Evolutionary conservation across 2,113 vertebrate species (phyloP).

Genomic region (Antechinus flavipes): DNA sequence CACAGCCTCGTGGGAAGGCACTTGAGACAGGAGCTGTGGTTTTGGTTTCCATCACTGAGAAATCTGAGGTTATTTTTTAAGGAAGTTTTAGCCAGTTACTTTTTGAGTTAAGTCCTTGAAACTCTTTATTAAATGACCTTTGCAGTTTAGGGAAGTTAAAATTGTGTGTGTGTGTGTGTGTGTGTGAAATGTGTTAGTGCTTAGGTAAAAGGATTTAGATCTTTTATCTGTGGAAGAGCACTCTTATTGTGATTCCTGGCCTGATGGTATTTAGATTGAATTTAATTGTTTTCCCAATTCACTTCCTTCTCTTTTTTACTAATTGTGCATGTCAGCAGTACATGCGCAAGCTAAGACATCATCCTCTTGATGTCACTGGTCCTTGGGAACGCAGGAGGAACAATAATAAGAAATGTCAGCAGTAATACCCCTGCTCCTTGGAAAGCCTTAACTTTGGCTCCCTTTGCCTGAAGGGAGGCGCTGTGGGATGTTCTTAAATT

Average conservation of each 20-base stretch:
- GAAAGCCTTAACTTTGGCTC: background rate
- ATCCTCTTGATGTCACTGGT: background rate
- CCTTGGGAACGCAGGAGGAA: background rate
- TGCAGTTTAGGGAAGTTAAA: background rate
- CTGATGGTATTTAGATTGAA: conserved; percentile 7
- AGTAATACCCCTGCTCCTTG: background rate
- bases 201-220: background rate
- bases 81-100: background rate
- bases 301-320: conserved; percentile 10
- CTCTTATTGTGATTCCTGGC: background rate
- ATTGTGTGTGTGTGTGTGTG: background rate
- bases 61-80: background rate
- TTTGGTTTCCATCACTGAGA: background rate
- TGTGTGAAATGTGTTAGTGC: background rate
- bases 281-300: background rate
- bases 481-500: background rate
- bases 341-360: background rate
- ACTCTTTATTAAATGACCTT: background rate
- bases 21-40: background rate
- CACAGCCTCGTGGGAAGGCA: background rate
- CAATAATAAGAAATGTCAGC: background rate
- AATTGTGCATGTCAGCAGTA: background rate
- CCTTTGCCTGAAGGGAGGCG: background rate
- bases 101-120: background rate
- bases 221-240: background rate